phyloP scores from a whole-genome alignment of 1,140 invertebrate species.

The Drosophila albomicans region DNA sequence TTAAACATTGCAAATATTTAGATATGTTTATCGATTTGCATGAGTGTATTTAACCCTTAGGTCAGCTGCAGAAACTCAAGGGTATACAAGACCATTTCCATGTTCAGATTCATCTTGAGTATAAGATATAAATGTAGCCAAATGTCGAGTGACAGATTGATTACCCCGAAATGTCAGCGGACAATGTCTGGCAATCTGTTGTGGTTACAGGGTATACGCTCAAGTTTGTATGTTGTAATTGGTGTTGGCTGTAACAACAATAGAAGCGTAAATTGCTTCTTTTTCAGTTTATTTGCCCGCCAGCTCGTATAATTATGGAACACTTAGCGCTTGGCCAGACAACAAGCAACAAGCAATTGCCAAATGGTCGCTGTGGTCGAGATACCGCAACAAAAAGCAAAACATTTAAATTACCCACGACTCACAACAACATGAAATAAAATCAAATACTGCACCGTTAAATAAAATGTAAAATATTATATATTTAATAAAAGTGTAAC shows the following conservation, averaged over 20 bases:
- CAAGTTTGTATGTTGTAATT: conserved; percentile 29
- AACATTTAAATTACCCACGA: conserved; percentile 30
- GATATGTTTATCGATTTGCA: too few relatives aligned
- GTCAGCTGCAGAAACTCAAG: not conserved
- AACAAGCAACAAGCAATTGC: conserved; percentile 47
- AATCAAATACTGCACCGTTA: conserved; percentile 1
- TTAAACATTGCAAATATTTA: too few relatives aligned
- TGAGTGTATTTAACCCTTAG: not conserved
- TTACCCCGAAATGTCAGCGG: not conserved
- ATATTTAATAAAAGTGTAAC: conserved; percentile 14
- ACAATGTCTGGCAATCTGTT: not conserved
- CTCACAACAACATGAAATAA: not conserved
- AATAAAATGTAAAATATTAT: conserved; percentile 11
- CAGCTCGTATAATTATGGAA: conserved; percentile 59
- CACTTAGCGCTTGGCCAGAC: conserved; percentile 62
- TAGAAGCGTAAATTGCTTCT: conserved; percentile 40
- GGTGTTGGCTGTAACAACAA: conserved; percentile 21
- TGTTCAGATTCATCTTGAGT: not conserved
- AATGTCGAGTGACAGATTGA: not conserved
- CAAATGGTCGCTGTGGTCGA: conserved; percentile 17
- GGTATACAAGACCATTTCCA: not conserved
- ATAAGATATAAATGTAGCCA: not conserved
- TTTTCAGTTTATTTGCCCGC: conserved; percentile 20
- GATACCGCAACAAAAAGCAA: conserved; percentile 34
- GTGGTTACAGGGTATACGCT: conserved; percentile 5